These are phyloP conservation scores for Drosophila funebris DNA, from an alignment of 1,140 invertebrate genomes.

Conservation along the genomic window DNA sequence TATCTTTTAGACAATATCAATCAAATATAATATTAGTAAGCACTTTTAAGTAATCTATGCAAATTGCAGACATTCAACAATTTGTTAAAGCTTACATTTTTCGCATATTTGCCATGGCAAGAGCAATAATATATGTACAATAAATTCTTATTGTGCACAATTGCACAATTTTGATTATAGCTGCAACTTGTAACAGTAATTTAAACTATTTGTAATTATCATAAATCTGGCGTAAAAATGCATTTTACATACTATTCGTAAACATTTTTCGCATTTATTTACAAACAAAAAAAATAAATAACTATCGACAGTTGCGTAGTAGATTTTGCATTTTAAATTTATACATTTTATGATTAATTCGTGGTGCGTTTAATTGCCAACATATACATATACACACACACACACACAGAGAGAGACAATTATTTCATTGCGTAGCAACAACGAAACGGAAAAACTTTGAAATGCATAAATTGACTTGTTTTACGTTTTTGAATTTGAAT, in stretches of 20 bases:
- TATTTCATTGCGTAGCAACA: constrained; percentile 17
- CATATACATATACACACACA: not conserved
- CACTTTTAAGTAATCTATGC: no score
- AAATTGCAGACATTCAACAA: no score
- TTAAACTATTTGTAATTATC: constrained; percentile 47
- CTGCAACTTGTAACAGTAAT: constrained; percentile 8
- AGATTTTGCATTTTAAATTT: constrained; percentile 26
- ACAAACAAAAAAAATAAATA: not conserved
- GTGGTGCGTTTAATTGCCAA: constrained; percentile 42
- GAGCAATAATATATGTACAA: not conserved
- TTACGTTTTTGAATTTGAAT: constrained; percentile 30
- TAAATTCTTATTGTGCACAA: not conserved
- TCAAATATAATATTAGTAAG: not conserved
- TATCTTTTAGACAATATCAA: not conserved
- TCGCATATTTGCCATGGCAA: not conserved
- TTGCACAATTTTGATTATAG: not conserved
- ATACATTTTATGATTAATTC: constrained; percentile 44
- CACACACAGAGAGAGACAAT: constrained; percentile 8
- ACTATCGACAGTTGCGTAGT: constrained; percentile 16
- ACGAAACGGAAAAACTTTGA: constrained; percentile 29
- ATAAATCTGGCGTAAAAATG: constrained; percentile 39
- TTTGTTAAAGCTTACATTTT: not conserved
- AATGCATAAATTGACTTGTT: constrained; percentile 45
- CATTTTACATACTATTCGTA: constrained; percentile 27
- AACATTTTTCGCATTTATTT: constrained; percentile 15